Evolutionary conservation across 2,113 vertebrate genomes (phyloP), one percentile per base, ranked within the genome.

Genomic region (Ageneiosus marmoratus): DNA sequence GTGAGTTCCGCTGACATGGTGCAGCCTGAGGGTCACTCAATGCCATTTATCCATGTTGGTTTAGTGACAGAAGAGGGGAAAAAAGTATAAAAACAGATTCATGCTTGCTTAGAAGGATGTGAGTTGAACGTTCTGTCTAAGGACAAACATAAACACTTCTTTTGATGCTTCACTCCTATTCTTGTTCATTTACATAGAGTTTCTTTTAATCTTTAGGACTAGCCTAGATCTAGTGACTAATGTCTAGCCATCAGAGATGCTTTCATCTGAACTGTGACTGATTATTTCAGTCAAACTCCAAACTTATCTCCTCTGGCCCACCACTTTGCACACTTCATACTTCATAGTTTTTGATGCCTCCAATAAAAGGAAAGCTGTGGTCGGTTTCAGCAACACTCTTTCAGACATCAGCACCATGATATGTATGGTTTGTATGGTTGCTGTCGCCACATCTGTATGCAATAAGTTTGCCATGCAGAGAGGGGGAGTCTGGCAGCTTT

Each of bases 371-470:
- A 70, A 37, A 62, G 29, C 69, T 27, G 8, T 65, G 67, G 58
- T 55, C 32, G 22, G 73, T 77, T 83, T 65, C 27, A 77, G 60
- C 69, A 65, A 67, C 46, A 37, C 32, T 56, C 51, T 77, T 65
- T 55, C 58, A 82, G 80, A 75, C 70, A 82, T 27, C 62, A 29
- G 70, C 62, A 27, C 60, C 62, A 70, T 77, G 82, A 83, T 27
- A 83, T 76, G 75, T 67, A 83, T 29, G 60, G 73, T 77, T 83
- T 67, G 74, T 69, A 77, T 83, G 80, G 80, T 37, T 82, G 70
- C 80, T 70, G 34, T 85, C 15, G 29, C 24, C 74, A 85, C 84
- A 85, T 85, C 84, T 85, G 80, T 78, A 77, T 82, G 74, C 50
- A 85, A 70, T 78, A 85, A 77, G 18, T 4, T 82, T 77, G 79